phyloP scores from a whole-genome alignment of 2,888 invertebrate species.

The Creontiades dilutus region DNA sequence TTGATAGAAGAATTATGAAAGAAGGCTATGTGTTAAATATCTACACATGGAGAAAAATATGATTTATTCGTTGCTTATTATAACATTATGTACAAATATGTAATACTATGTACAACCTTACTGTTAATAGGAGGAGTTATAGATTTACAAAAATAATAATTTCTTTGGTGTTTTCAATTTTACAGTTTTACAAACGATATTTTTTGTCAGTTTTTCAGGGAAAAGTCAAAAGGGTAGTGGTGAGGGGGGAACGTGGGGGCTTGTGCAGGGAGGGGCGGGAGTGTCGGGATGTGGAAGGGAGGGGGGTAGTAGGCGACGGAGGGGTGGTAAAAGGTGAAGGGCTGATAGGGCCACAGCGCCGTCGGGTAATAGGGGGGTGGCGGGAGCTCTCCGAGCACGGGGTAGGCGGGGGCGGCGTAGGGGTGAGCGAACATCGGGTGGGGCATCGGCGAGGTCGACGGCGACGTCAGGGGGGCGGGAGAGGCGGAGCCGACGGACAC shows the following conservation, averaged over 20 bases:
- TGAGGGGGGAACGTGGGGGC: conserved; percentile 74
- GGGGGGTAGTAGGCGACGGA: conserved; percentile 74
- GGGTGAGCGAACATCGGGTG: conserved; percentile 79
- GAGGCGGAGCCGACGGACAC: conserved; percentile 75
- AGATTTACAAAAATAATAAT: conserved; percentile 36
- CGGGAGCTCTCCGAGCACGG: conserved; percentile 77
- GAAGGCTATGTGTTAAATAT: no score
- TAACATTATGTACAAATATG: conserved; percentile 41
- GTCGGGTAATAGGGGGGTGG: conserved; percentile 79
- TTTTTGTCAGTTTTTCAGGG: conserved; percentile 30
- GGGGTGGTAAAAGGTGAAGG: conserved; percentile 78
- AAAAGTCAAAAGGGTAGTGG: conserved; percentile 70
- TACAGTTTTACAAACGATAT: neutral
- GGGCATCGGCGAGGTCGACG: conserved; percentile 80
- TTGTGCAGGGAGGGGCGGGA: conserved; percentile 75
- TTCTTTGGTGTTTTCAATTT: conserved; percentile 54
- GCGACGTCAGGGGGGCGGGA: conserved; percentile 77
- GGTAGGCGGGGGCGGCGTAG: conserved; percentile 78
- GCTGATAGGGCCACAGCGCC: conserved; percentile 77
- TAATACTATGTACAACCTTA: conserved; percentile 50
- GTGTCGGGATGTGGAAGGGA: conserved; percentile 76
- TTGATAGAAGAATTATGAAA: no score
- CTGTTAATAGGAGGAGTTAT: conserved; percentile 38
- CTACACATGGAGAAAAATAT: neutral
- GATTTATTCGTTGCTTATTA: conserved; percentile 17